Evolutionary conservation across 2,888 invertebrate genomes (phyloP).

Genomic region (Anorthoa munda): DNA sequence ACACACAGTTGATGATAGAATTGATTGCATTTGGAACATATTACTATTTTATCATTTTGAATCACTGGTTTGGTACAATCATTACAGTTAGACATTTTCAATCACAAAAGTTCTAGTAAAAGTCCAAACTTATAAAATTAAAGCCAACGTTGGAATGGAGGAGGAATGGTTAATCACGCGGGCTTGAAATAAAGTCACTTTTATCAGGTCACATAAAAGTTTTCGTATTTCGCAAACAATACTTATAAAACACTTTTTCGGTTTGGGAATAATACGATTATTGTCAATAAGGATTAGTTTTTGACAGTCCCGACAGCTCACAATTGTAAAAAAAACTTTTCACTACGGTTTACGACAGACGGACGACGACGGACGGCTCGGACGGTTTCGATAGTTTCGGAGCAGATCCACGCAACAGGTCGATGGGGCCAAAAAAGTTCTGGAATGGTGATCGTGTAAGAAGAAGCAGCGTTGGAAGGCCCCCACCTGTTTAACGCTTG

Average conservation of each 20-base stretch:
- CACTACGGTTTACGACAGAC: no score
- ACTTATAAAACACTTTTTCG: not conserved
- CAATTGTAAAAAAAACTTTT: not conserved
- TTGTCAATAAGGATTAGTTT: not conserved
- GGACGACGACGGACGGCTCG: no score
- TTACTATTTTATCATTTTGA: not conserved
- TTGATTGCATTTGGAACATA: not conserved
- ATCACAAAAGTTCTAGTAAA: not conserved
- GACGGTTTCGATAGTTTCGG: no score
- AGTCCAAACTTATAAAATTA: not conserved
- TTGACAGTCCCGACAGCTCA: not conserved
- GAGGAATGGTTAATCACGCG: not conserved
- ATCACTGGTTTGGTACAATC: not conserved
- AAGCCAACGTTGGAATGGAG: not conserved
- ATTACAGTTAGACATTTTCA: not conserved
- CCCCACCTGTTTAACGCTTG: no score
- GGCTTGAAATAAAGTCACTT: not conserved
- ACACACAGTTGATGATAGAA: not conserved
- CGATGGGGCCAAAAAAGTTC: no score
- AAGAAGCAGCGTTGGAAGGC: no score
- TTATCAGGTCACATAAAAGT: not conserved
- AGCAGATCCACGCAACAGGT: no score
- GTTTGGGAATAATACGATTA: not conserved
- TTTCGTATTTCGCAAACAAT: not conserved
- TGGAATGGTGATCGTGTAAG: no score